phyloP scores from a whole-genome alignment of 2,113 vertebrate species.

The Casuarius casuarius region DNA sequence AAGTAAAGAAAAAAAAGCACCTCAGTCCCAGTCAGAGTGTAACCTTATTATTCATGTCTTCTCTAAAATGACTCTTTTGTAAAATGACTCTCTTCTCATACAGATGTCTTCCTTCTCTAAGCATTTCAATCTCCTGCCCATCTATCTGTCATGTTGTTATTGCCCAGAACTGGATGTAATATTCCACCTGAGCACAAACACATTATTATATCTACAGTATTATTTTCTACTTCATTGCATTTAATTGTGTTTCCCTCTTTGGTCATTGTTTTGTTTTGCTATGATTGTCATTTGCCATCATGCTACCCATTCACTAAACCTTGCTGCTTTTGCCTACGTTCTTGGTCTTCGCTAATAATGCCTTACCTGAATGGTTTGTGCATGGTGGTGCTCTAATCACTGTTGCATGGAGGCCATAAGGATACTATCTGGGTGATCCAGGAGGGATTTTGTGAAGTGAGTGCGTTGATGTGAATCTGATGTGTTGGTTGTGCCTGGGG shows the following conservation, averaged over 20 bases:
- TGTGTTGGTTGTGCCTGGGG: rapidly evolving
- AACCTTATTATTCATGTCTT: neutral
- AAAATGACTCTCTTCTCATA: neutral
- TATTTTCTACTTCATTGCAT: slow-evolving; percentile 8
- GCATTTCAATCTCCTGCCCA: neutral
- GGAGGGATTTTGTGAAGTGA: neutral
- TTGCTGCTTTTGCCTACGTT: neutral
- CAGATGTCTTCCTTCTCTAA: neutral
- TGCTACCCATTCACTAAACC: neutral
- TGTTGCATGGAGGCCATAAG: rapidly evolving
- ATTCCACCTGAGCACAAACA: neutral
- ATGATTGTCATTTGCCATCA: neutral
- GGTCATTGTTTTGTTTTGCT: neutral
- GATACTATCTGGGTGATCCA: neutral
- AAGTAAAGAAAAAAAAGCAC: neutral
- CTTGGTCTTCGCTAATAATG: neutral
- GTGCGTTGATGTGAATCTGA: neutral
- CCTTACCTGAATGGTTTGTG: neutral
- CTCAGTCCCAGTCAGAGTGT: neutral
- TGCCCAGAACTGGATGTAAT: neutral
- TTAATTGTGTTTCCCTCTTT: neutral
- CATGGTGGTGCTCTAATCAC: neutral
- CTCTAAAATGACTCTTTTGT: neutral
- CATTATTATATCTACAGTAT: neutral
- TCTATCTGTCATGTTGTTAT: neutral